Evolutionary conservation across 2,797 vertebrate species (phyloP), one percentile per base, ranked within the genome.

Genomic region (Platyrinchus mystaceus): DNA sequence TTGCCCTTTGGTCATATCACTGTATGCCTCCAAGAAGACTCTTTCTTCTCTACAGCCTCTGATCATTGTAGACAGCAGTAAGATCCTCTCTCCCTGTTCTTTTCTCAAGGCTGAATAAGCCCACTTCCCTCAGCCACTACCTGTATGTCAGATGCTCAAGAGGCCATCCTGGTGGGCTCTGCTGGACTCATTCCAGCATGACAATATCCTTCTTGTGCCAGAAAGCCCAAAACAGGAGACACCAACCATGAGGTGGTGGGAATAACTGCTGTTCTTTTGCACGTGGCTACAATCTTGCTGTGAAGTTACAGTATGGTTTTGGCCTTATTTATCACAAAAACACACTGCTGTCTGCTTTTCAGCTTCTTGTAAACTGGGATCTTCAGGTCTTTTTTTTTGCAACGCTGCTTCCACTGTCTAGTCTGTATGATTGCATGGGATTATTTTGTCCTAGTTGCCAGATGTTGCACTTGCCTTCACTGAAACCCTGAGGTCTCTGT

Each of bases 11-110:
- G 28, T 55, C 12, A 14, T 16, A n/a, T 18, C 50, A 43, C 18
- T 0, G 2, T 3, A 10, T 34, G 28, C 30, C 53, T 85, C 44
- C 0, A 1, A 83, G 82, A 60, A 52, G 50, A 43, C 6, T 11
- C 24, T 79, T 26, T 64, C 34, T 50, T n/a, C 49, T 83, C 64
- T 60, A 16, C 15, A 77, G 64, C 26, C 52, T 74, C 66, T 49
- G 79, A 22, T 6, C 34, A 36, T 7, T 3, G 2, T 2, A 68
- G 4, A 6, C 30, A 77, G 41, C 52, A 83, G 0, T 26, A 39
- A 68, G 34, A 62, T 18, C 7, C 26, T 30, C 27, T 36, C 26
- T 83, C 23, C 17, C 43, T 14, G 7, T 6, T 47, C 36, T 82
- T 66, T n/a, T 34, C 17, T 28, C 36, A 30, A 56, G 44, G 30